Percentiles rank a stretch among this genome's conserved stretches.
These are phyloP conservation scores for Pantala flavescens DNA, from an alignment of 1,140 invertebrate genomes.

Conservation along the genomic window DNA sequence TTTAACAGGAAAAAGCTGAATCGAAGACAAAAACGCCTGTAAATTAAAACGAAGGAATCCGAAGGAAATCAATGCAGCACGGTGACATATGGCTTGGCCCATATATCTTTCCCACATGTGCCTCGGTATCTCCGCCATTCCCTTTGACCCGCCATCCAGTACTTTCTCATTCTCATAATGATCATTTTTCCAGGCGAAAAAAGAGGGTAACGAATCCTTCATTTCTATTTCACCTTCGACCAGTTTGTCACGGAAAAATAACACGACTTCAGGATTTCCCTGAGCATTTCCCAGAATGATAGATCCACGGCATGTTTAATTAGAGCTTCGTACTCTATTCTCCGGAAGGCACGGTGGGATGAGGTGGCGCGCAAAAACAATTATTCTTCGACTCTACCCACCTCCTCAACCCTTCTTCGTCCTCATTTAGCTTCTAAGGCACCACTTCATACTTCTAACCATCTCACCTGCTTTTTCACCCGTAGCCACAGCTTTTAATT, in stretches of 20 bases:
- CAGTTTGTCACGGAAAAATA: constrained; percentile 1
- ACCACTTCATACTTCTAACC: constrained; percentile 18
- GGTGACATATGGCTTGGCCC: background rate
- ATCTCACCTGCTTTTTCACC: no score
- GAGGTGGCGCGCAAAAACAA: no score
- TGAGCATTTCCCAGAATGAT: background rate
- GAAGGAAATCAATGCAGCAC: background rate
- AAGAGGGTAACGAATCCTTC: background rate
- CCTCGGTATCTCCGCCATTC: background rate
- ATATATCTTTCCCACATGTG: constrained; percentile 5
- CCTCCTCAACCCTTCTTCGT: constrained; percentile 12
- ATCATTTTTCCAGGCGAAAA: background rate
- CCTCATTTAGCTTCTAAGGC: constrained; percentile 15
- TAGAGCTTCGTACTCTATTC: constrained; percentile 8
- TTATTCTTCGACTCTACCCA: background rate
- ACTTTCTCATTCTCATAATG: background rate
- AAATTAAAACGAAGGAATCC: constrained; percentile 3
- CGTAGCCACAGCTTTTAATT: no score
- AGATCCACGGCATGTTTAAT: constrained; percentile 3
- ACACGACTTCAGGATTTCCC: background rate
- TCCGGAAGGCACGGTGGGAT: background rate
- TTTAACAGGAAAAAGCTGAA: background rate
- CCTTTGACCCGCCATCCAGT: background rate
- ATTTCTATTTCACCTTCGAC: background rate
- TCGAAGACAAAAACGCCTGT: background rate